Conservation (phyloP, 2,113 vertebrate genomes). For the Misgurnus mizolepis region DNA sequence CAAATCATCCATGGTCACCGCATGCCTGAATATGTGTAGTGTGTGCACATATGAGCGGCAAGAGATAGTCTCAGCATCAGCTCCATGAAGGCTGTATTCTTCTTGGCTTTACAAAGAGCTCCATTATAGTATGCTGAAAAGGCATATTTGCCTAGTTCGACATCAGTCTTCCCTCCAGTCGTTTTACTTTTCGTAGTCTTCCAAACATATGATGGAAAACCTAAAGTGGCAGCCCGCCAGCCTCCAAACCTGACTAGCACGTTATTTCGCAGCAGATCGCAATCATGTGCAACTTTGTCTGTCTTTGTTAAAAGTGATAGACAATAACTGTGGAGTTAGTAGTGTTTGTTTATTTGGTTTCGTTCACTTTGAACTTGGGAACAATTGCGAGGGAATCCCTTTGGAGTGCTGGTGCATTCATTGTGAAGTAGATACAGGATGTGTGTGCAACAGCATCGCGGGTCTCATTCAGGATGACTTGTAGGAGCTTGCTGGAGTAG, state of each 20-base stretch:
- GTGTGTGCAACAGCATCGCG: slow-evolving; percentile 44
- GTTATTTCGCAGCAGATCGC: background rate
- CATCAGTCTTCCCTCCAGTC: slow-evolving; percentile 45
- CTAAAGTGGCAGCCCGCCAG: background rate
- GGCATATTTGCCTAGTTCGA: slow-evolving; percentile 49
- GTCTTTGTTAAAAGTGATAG: no score
- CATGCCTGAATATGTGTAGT: slow-evolving; percentile 42
- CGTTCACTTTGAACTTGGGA: background rate
- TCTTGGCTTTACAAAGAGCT: slow-evolving; percentile 62
- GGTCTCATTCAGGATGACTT: slow-evolving; percentile 44
- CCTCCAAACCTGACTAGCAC: slow-evolving; percentile 17
- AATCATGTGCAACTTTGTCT: background rate
- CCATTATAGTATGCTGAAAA: slow-evolving; percentile 59
- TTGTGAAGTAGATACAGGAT: slow-evolving; percentile 3
- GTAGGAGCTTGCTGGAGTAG: slow-evolving; percentile 50
- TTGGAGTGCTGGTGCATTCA: background rate
- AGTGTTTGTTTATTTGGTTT: background rate
- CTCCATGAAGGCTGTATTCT: slow-evolving; percentile 64
- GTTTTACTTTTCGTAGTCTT: slow-evolving; percentile 45
- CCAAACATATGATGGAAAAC: slow-evolving; percentile 42
- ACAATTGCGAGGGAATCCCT: slow-evolving; percentile 22
- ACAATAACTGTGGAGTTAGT: no score
- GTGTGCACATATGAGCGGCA: slow-evolving; percentile 41
- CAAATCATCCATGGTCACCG: slow-evolving; percentile 53
- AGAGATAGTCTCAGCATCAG: slow-evolving; percentile 56